Base-by-base conservation (phyloP, 2,113 vertebrate genomes). In the Phoenicopterus ruber region DNA sequence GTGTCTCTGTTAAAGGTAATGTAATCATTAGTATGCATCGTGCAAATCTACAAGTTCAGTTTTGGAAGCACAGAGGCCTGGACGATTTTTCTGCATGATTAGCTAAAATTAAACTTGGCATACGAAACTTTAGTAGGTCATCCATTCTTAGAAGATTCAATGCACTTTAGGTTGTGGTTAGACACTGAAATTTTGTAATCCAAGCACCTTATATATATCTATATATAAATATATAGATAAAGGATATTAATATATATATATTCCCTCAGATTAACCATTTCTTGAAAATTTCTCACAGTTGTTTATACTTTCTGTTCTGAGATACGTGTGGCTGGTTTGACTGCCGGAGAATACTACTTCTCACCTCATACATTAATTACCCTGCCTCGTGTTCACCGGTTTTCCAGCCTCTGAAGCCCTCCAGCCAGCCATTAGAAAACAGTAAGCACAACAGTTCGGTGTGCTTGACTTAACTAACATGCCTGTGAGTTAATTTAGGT, bases 21-120 rank as follows among this genome's bases (percentile, higher is more conserved):
- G 31, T 46, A 86, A 89, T 72, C n/a, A 91, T 86, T 91, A 95
- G 29, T 67, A 90, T 55, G 63, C 59, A 62, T 84, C 0, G 2
- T 88, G 65, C 69, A 94, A 34, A 93, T 44, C 69, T 94, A 46
- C 44, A 87, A 59, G 77, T 87, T 96, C 86, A 93, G 6, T 87
- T 87, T 72, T 79, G 81, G 87, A 91, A 94, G 40, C 44, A 88
- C 76, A 94, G 36, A 59, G 28, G 6, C 54, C 63, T 65, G 73
- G 74, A 82, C 44, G 87, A 50, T 67, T 94, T 86, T 94, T 69
- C 40, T 90, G 38, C 58, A 42, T 54, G 25, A 90, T 91, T 85
- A 86, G 31, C 34, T 95, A 82, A 95, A 91, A 88, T 87, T 87
- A 88, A 82, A 62, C 28, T 82, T 34, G 4, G 10, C n/a, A 40